Evolutionary conservation across 2,113 vertebrate species (phyloP).

Genomic region (Siniperca chuatsi): DNA sequence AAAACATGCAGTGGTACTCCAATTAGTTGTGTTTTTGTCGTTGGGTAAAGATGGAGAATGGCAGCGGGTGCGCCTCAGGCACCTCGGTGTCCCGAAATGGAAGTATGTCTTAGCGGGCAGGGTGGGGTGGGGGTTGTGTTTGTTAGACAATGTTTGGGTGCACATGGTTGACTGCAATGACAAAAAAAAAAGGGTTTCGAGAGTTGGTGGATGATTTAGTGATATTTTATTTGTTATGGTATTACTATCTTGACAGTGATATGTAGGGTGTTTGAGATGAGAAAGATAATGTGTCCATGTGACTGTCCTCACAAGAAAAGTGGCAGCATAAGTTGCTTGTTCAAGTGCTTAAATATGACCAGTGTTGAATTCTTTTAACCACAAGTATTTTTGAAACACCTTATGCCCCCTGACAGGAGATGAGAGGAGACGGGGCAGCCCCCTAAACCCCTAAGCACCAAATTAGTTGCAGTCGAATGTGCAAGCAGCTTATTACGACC

Average conservation of each 20-base stretch:
- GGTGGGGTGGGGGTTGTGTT: constrained; percentile 7
- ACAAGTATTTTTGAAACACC: neutral
- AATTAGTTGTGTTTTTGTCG: constrained; percentile 89
- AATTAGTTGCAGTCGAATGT: neutral
- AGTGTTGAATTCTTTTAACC: neutral
- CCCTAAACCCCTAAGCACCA: neutral
- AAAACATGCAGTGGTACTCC: constrained; percentile 87
- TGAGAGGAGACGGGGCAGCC: neutral
- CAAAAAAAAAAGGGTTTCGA: constrained; percentile 32
- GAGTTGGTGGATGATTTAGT: constrained; percentile 34
- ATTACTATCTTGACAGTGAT: neutral
- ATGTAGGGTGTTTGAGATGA: neutral
- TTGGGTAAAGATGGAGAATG: constrained; percentile 76
- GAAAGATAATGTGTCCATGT: neutral
- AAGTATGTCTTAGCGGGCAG: constrained; percentile 52
- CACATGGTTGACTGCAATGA: constrained; percentile 28
- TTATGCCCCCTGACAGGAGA: neutral
- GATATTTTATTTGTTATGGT: constrained; percentile 2
- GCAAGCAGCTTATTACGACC: no score
- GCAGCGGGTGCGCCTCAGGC: constrained; percentile 81
- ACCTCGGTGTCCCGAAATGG: constrained; percentile 76
- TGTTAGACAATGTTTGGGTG: constrained; percentile 48
- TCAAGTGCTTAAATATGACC: neutral
- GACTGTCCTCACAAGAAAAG: neutral
- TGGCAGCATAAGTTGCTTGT: neutral